These are phyloP conservation scores for Panulirus ornatus DNA, from an alignment of 1,140 invertebrate species.

Conservation along the genomic window DNA sequence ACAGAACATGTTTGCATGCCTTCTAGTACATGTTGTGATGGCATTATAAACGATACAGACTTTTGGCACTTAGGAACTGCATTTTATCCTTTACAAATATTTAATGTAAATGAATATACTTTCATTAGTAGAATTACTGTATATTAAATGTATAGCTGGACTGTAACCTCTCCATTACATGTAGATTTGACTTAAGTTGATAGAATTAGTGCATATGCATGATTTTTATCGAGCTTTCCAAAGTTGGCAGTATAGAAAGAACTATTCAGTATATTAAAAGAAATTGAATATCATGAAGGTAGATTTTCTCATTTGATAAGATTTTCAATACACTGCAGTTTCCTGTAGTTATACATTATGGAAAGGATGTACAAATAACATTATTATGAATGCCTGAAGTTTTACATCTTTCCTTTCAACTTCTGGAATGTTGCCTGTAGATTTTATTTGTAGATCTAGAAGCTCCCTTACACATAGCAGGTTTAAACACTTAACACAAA, in stretches of 20 bases:
- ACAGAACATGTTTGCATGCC: constrained; percentile 67
- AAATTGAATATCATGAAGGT: neutral
- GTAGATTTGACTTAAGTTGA: neutral
- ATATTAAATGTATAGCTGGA: neutral
- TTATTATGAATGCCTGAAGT: neutral
- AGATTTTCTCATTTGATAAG: neutral
- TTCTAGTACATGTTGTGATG: constrained; percentile 40
- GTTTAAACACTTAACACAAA: constrained; percentile 54
- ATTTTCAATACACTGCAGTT: neutral
- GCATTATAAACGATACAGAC: neutral
- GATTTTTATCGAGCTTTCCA: neutral
- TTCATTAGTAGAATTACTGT: neutral
- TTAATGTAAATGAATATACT: neutral
- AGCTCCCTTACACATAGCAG: constrained; percentile 48
- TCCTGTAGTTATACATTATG: neutral
- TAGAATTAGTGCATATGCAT: constrained; percentile 27
- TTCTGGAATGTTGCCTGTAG: neutral
- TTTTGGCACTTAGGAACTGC: neutral
- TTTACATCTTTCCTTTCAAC: neutral
- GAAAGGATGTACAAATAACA: neutral
- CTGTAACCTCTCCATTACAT: neutral
- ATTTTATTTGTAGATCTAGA: constrained; percentile 31
- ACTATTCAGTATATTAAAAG: too few species aligned
- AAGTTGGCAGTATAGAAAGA: neutral
- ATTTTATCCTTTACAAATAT: neutral